phyloP scores from a whole-genome alignment of 2,888 invertebrate species.

The Cataglyphis livida region DNA sequence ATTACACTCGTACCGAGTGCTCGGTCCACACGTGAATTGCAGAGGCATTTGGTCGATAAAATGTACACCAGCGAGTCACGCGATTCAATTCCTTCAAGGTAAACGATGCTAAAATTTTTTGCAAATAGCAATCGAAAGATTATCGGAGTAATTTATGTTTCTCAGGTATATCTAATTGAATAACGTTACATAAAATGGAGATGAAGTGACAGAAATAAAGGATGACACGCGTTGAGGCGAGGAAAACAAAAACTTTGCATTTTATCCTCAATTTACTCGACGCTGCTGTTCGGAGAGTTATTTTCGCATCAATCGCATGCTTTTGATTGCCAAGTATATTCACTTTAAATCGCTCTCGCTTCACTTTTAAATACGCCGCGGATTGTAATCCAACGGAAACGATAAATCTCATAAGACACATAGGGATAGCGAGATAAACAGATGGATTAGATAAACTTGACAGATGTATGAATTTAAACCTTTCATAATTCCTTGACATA shows the following conservation, averaged over 20 bases:
- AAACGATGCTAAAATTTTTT: slow-evolving; percentile 19
- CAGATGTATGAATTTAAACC: background rate
- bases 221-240: background rate
- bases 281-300: background rate
- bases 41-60: slow-evolving; percentile 27
- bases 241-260: background rate
- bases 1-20: slow-evolving; percentile 35
- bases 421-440: background rate
- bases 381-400: background rate
- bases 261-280: slow-evolving; percentile 5
- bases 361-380: background rate
- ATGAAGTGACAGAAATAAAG: background rate
- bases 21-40: slow-evolving; percentile 29
- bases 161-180: background rate
- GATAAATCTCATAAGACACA: slow-evolving; percentile 2
- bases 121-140: background rate
- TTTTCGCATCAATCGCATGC: background rate
- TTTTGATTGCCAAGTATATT: slow-evolving; percentile 16
- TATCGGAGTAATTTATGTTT: background rate
- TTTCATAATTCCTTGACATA: background rate
- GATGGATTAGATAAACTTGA: background rate
- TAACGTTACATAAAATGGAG: slow-evolving; percentile 3
- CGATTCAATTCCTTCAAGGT: slow-evolving; percentile 69
- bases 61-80: slow-evolving; percentile 31
- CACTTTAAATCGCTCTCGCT: slow-evolving; percentile 10